A percentile compares a stretch with the other conserved stretches of the same genome.
Evolutionary conservation across 2,113 vertebrate species (phyloP).

Genomic region (Petrocephalus microphthalmus): DNA sequence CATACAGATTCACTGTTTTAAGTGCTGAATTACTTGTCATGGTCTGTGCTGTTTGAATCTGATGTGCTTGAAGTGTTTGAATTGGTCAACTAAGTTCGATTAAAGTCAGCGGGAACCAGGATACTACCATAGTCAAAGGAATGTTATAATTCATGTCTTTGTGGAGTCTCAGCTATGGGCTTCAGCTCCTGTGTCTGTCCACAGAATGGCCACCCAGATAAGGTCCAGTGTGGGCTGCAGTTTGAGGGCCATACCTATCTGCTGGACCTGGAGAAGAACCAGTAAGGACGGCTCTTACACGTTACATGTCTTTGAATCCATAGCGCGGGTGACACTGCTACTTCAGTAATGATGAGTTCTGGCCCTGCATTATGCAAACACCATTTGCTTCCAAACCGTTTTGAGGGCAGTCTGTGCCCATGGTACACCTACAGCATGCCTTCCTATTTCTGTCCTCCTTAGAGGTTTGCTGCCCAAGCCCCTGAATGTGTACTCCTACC

Average conservation of each 20-base stretch:
- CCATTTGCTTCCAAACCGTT: neutral
- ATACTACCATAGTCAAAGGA: neutral
- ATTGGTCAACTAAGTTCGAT: neutral
- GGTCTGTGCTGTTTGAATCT: neutral
- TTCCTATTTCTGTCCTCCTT: constrained; percentile 21
- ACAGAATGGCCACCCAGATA: constrained; percentile 58
- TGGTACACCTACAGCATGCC: neutral
- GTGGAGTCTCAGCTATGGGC: neutral
- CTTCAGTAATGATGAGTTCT: neutral
- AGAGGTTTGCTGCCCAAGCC: constrained; percentile 67
- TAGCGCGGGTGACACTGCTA: neutral
- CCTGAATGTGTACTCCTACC: constrained; percentile 70
- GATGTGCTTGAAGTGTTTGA: neutral
- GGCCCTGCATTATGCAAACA: neutral
- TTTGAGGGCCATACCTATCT: constrained; percentile 57
- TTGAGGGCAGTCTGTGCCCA: neutral
- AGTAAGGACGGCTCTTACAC: constrained; percentile 56
- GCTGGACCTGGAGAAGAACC: constrained; percentile 76
- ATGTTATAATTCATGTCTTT: neutral
- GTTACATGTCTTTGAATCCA: neutral
- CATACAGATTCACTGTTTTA: neutral
- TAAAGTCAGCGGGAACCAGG: neutral
- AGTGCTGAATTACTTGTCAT: neutral
- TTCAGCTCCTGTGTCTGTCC: neutral
- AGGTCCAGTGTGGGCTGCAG: constrained; percentile 62